Evolutionary conservation across 2,888 invertebrate species (phyloP).

Genomic region (Eumacrocentrus americanus): DNA sequence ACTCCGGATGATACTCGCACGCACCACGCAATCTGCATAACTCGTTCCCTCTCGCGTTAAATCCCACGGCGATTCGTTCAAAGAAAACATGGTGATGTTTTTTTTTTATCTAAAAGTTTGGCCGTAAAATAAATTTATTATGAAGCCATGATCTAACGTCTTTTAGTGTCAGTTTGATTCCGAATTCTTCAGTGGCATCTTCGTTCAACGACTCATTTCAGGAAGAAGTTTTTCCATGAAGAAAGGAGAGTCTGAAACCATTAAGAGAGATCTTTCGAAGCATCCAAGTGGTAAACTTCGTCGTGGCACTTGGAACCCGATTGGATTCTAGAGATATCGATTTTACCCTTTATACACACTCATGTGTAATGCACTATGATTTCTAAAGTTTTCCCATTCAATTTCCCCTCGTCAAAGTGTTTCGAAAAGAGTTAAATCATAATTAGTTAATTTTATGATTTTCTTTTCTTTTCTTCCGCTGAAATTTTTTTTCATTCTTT

Average conservation of each 20-base stretch:
- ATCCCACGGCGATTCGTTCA: conserved; percentile 1
- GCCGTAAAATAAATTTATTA: neutral
- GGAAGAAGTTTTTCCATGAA: neutral
- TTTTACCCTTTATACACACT: neutral
- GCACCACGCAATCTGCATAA: conserved; percentile 40
- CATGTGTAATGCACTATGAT: neutral
- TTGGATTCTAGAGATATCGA: conserved; percentile 16
- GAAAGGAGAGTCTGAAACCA: conserved; percentile 1
- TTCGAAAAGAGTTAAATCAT: no score
- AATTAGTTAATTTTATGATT: no score
- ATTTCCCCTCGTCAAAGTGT: conserved; percentile 2
- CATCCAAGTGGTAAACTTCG: conserved; percentile 12
- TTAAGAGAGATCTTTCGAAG: conserved; percentile 11
- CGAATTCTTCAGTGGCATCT: neutral
- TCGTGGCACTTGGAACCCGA: conserved; percentile 8
- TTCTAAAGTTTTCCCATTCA: conserved; percentile 2
- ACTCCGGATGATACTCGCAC: conserved; percentile 37
- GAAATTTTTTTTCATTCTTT: no score
- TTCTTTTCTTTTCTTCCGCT: no score
- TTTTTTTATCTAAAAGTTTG: neutral
- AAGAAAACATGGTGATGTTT: neutral
- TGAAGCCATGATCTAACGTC: neutral
- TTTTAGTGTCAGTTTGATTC: neutral
- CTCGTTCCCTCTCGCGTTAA: conserved; percentile 30
- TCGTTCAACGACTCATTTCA: neutral